phyloP scores from a whole-genome alignment of 1,140 invertebrate species.

The Anoplolepis gracilipes region DNA sequence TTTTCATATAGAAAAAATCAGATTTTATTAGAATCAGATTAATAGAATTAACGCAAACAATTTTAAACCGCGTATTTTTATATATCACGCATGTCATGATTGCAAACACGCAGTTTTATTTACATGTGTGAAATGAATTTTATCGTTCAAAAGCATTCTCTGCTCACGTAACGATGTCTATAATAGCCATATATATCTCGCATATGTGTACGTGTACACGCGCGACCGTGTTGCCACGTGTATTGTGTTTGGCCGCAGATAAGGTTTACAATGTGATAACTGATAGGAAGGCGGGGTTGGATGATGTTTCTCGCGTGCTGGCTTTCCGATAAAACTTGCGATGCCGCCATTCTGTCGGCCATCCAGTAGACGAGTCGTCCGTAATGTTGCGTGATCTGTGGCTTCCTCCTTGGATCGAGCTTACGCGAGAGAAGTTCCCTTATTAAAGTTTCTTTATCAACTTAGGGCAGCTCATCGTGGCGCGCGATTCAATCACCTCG shows the following conservation, averaged over 20 bases:
- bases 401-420: slow-evolving; percentile 62
- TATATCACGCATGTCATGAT: background rate
- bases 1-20: slow-evolving; percentile 37
- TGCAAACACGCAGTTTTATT: slow-evolving; percentile 26
- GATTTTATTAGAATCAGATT: slow-evolving; percentile 1
- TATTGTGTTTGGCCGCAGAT: slow-evolving; percentile 66
- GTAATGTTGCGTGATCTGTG: slow-evolving; percentile 63
- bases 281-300: slow-evolving; percentile 65
- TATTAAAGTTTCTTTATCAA: slow-evolving; percentile 68
- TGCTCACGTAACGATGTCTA: slow-evolving; percentile 6
- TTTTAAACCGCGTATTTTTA: slow-evolving; percentile 8
- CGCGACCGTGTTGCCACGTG: slow-evolving; percentile 8
- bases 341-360: slow-evolving; percentile 70
- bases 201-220: slow-evolving; percentile 25
- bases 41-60: slow-evolving; percentile 41
- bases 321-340: slow-evolving; percentile 67
- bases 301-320: slow-evolving; percentile 67
- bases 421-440: slow-evolving; percentile 49
- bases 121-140: slow-evolving; percentile 27
- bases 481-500: slow-evolving; percentile 13
- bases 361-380: slow-evolving; percentile 9
- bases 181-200: slow-evolving; percentile 16
- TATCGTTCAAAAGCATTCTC: slow-evolving; percentile 8
- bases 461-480: slow-evolving; percentile 37
- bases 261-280: slow-evolving; percentile 76